Percentiles rank a stretch among this genome's conserved stretches.
These are phyloP conservation scores for Epinephelus awoara DNA, from an alignment of 2,797 vertebrate species.

Conservation along the genomic window DNA sequence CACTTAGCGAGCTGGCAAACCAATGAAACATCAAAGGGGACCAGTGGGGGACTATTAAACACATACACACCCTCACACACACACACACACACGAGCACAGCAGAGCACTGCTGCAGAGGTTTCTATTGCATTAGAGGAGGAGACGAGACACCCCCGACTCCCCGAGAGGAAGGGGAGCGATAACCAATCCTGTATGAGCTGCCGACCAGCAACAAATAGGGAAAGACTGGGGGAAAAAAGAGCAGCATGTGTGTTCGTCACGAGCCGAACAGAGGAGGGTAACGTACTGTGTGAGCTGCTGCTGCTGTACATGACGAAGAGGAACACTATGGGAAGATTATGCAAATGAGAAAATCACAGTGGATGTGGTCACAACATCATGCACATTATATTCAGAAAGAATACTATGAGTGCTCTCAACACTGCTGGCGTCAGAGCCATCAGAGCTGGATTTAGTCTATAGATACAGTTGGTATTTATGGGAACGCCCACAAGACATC, in stretches of 20 bases:
- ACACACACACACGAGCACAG: slow-evolving; percentile 39
- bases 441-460: background rate
- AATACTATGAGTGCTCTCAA: background rate
- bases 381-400: background rate
- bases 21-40: slow-evolving; percentile 64
- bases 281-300: background rate
- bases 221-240: slow-evolving; percentile 1
- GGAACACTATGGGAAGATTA: slow-evolving; percentile 4
- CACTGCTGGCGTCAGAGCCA: background rate
- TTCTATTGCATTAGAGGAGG: slow-evolving; percentile 76
- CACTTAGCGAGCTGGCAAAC: slow-evolving; percentile 62
- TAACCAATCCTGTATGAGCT: slow-evolving; percentile 70
- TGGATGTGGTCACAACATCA: background rate
- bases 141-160: slow-evolving; percentile 61
- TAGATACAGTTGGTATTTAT: too few relatives aligned
- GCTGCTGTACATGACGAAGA: slow-evolving; percentile 6
- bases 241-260: slow-evolving; percentile 42
- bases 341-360: background rate
- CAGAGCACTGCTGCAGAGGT: slow-evolving; percentile 69
- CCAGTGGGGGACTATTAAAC: slow-evolving; percentile 64
- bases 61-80: slow-evolving; percentile 42
- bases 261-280: slow-evolving; percentile 27
- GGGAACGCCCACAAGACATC: too few relatives aligned
- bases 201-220: slow-evolving; percentile 47
- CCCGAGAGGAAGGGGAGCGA: slow-evolving; percentile 56